Conservation (phyloP, 2,797 vertebrate genomes). For the Pteronotus mesoamericanus region DNA sequence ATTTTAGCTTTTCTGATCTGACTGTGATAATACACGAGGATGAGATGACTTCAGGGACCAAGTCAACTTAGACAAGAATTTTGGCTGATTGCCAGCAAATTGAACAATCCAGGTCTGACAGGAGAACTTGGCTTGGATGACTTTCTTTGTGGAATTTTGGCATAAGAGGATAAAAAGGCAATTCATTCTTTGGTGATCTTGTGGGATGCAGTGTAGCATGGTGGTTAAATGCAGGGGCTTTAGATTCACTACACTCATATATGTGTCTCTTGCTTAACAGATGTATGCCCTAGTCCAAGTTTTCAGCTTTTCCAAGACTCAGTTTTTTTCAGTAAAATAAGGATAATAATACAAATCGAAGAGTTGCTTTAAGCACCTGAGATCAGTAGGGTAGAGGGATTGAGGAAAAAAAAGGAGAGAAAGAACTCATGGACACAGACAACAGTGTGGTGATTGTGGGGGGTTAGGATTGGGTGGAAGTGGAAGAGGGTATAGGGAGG, state of each 20-base stretch:
- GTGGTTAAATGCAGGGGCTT: not conserved
- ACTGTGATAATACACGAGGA: not conserved
- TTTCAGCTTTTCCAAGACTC: not conserved
- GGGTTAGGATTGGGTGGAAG: not conserved
- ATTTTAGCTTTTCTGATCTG: not conserved
- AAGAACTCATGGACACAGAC: not conserved
- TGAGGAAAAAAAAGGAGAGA: not conserved
- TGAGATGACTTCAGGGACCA: not conserved
- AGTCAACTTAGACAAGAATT: not conserved
- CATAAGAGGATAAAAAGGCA: not conserved
- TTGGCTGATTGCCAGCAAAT: not conserved
- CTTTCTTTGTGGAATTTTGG: constrained; percentile 16
- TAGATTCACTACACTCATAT: not conserved
- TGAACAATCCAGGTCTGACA: not conserved
- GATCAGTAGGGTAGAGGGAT: not conserved
- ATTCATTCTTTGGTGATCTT: not conserved
- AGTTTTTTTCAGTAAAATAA: not conserved
- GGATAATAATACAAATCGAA: not conserved
- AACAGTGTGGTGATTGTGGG: not conserved
- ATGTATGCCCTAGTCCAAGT: not conserved
- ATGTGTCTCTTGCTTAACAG: not conserved
- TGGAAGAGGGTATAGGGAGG: not conserved
- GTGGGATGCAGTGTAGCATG: not conserved
- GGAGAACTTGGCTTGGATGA: not conserved
- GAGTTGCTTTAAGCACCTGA: not conserved